Base-by-base conservation (phyloP, 2,797 vertebrate genomes). In the Miichthys miiuy region DNA sequence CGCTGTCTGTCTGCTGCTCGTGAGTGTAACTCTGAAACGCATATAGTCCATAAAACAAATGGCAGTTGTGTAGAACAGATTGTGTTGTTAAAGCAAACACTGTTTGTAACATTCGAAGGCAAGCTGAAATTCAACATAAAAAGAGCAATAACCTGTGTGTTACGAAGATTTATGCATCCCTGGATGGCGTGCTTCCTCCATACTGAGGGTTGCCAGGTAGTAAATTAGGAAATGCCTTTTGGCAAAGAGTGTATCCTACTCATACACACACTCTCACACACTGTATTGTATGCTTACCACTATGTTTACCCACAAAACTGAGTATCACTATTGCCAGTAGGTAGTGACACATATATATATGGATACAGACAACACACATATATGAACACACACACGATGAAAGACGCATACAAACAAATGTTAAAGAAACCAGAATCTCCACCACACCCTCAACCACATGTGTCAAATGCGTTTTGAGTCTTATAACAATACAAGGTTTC, bases 1-100 rank as follows among this genome's bases (percentile, higher is more conserved):
- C 38, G 13, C 75, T 84, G 69, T 88, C 73, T 91, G 82, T 92
- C 82, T 88, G 85, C 87, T 86, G 84, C 80, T 81, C 60, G 75
- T 54, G 77, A 81, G 73, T 79, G 80, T 77, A 76, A 87, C 87
- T 89, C 86, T 82, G 83, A 90, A 90, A 89, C 61, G 75, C 88
- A 91, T 88, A 89, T 86, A 92, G 93, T 94, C 93, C 90, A 94
- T 95, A 95, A 95, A 95, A 94, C 91, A 93, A 95, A 93, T 88
- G 91, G 88, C 90, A 81, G 87, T 94, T 87, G 91, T 94, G 93
- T 90, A 88, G 88, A 93, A 93, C 94, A 95, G 93, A 95, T 94
- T 95, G 95, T 90, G 90, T 91, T 93, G 92, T 94, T 95, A 94
- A 94, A 93, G 84, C 84, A 93, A 94, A 93, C 89, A 90, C 91